Conservation (phyloP, 2,797 vertebrate species). For the Xiphophorus birchmanni region DNA sequence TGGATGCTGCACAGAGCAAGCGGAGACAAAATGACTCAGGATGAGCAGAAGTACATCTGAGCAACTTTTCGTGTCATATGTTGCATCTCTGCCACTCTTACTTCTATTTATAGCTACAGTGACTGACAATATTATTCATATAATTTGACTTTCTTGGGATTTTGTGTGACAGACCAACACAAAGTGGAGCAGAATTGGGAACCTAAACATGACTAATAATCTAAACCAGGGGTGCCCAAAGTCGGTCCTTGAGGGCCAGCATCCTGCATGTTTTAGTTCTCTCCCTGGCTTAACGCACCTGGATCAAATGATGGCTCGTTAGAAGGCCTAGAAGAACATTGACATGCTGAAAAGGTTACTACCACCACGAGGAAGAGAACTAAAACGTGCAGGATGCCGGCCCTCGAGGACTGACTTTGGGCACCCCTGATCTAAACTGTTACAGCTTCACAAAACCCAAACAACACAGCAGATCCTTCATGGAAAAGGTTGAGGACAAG, state of each 20-base stretch:
- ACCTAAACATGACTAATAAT: background rate
- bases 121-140: background rate
- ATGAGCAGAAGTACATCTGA: background rate
- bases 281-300: no score
- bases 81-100: background rate
- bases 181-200: background rate
- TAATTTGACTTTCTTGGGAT: background rate
- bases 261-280: no score
- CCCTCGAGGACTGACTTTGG: no score
- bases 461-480: background rate
- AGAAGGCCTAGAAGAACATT: no score
- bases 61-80: background rate
- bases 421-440: background rate
- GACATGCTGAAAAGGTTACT: no score
- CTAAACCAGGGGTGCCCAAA: background rate
- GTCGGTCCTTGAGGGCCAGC: no score
- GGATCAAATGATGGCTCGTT: no score
- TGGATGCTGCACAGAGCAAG: background rate
- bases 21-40: background rate
- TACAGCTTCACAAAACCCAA: background rate
- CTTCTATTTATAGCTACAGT: background rate
- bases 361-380: no score
- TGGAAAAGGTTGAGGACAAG: background rate
- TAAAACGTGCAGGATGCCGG: no score
- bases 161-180: background rate